A percentile compares a stretch with the other conserved stretches of the same genome.
phyloP scores from a whole-genome alignment of 2,888 invertebrate species.

The Magallana nippona region DNA sequence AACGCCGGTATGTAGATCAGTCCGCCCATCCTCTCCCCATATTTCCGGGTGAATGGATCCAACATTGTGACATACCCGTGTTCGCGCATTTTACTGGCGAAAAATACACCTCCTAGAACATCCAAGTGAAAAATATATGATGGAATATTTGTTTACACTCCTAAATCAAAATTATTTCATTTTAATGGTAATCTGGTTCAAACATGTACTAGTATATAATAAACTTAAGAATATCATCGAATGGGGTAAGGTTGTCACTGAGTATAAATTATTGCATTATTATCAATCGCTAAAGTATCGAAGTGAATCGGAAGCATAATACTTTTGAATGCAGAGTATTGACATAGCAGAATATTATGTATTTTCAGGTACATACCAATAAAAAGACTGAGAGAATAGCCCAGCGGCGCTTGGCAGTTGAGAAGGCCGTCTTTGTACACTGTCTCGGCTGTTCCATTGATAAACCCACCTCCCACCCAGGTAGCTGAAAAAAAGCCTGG shows the following conservation, averaged over 20 bases:
- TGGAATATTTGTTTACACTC: too few relatives aligned
- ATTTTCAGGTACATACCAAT: constrained; percentile 85
- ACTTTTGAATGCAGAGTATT: too few relatives aligned
- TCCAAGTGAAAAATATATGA: neutral
- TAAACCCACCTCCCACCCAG: constrained; percentile 99
- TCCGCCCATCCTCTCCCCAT: constrained; percentile 98
- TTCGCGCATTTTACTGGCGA: constrained; percentile 97
- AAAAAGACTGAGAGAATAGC: constrained; percentile 96
- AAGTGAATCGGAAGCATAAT: too few relatives aligned
- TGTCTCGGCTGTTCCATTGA: constrained; percentile 98
- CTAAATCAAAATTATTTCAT: too few relatives aligned
- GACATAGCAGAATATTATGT: too few relatives aligned
- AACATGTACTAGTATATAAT: too few relatives aligned
- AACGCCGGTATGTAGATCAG: constrained; percentile 96
- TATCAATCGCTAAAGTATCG: too few relatives aligned
- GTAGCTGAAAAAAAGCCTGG: constrained; percentile 83
- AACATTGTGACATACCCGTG: constrained; percentile 99
- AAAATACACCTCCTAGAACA: constrained; percentile 93
- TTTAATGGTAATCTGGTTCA: too few relatives aligned
- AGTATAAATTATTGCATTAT: too few relatives aligned
- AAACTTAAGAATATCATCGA: too few relatives aligned
- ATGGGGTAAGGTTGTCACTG: too few relatives aligned
- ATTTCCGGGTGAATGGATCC: constrained; percentile 97
- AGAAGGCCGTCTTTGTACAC: constrained; percentile 92
- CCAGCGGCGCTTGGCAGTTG: constrained; percentile 99